phyloP scores from a whole-genome alignment of 2,888 invertebrate species.

The Sminthurides aquaticus region DNA sequence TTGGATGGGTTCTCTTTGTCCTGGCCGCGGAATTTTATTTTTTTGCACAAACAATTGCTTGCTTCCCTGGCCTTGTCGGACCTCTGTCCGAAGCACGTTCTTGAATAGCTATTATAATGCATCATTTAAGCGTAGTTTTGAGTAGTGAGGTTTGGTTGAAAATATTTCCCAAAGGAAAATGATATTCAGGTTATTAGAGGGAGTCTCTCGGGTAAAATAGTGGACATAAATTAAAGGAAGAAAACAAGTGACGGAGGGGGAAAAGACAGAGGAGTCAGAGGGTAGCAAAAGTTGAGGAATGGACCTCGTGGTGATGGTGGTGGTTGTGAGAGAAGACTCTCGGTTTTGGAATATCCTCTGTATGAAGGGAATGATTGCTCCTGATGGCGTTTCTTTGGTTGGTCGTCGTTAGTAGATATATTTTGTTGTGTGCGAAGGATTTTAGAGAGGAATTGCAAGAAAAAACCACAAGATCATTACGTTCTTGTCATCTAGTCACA shows the following conservation, averaged over 20 bases:
- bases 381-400: too few species aligned
- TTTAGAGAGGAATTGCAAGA: background rate
- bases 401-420: background rate
- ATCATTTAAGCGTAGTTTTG: too few species aligned
- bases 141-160: too few species aligned
- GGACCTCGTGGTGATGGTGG: too few species aligned
- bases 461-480: background rate
- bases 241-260: background rate
- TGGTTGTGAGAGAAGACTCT: background rate
- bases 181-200: background rate
- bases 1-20: background rate
- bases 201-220: background rate
- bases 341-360: background rate
- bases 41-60: too few species aligned
- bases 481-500: background rate
- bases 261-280: background rate
- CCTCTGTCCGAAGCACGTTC: too few species aligned
- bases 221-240: background rate
- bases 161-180: too few species aligned
- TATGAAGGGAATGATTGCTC: background rate
- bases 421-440: background rate
- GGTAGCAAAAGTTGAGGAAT: conserved; percentile 1
- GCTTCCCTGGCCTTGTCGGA: too few species aligned
- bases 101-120: too few species aligned
- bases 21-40: background rate